Percentiles rank a stretch among this genome's conserved stretches.
phyloP scores from a whole-genome alignment of 30 jellyfish, hydroid and myxozoan species.

The Hydractinia symbiolongicarpus region DNA sequence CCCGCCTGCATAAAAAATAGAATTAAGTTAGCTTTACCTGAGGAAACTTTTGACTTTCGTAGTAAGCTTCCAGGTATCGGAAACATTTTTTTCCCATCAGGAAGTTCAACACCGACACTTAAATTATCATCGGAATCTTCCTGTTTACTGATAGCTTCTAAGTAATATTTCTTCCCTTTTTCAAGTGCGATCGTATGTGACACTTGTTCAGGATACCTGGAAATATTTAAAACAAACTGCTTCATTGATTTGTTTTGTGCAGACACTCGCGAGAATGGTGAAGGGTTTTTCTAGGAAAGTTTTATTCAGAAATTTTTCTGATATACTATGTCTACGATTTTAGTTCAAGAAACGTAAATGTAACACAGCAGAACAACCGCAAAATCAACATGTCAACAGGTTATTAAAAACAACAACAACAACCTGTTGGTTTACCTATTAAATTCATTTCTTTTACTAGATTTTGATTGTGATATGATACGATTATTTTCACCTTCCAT shows the following conservation, averaged over 20 bases:
- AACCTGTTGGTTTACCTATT: conserved; percentile 36
- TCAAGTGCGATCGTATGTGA: conserved; percentile 70
- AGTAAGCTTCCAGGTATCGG: conserved; percentile 58
- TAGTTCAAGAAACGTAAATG: no score
- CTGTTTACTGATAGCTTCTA: conserved; percentile 80
- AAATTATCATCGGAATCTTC: conserved; percentile 34
- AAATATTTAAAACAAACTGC: not conserved
- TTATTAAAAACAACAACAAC: no score
- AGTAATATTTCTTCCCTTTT: conserved; percentile 57
- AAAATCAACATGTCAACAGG: no score
- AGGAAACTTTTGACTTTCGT: conserved; percentile 26
- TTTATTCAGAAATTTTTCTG: no score
- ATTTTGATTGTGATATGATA: conserved; percentile 53
- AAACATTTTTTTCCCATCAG: conserved; percentile 62
- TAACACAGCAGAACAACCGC: no score
- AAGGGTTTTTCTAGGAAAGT: no score
- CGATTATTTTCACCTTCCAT: conserved; percentile 82
- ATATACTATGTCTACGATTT: no score
- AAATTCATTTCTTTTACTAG: conserved; percentile 72
- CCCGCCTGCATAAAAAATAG: not conserved
- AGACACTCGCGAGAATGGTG: no score
- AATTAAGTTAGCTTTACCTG: not conserved
- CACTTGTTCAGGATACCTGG: conserved; percentile 84
- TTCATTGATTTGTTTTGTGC: not conserved
- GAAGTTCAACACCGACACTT: conserved; percentile 80